Base-by-base conservation (phyloP, 1,140 invertebrate species). In the Drosophila parabipectinata region DNA sequence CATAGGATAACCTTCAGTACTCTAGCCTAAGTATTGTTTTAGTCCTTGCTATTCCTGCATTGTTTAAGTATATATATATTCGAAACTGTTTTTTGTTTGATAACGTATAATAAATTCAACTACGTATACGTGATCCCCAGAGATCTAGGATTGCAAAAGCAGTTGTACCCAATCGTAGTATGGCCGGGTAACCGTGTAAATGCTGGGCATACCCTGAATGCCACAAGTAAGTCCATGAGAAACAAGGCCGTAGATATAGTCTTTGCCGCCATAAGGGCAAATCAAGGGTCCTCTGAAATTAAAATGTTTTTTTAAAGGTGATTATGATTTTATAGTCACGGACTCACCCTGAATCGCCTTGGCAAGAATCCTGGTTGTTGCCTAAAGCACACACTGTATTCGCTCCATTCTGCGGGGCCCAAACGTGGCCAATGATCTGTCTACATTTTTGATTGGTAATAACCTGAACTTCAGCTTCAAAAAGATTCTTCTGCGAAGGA, bases 141-240 rank as follows among this genome's bases (percentile, higher is more conserved):
- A 66, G 72, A 66, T 74, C 72, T 72, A 79, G 55, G 61, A 45
- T 58, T 75, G 78, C 37, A 67, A 48, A 34, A 77, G 48, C 24
- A 87, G 28, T 18, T 88, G 79, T 1, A 92, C 78, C 90, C 90
- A 92, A 37, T 88, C 80, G 53, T 77, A 53, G 54, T 91, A 92
- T 7, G 85, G 79, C 18, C 74, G 48, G 14, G 83, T 88, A 12
- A 89, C 72, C 2, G 91, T 92, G 26, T 92, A 92, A 24, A 92
- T 79, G 67, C 91, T 91, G 9, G 91, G 91, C 64, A 91, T 69
- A 0, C 89, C 89, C 24, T 50, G 58, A 9, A 88, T 74, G 39
- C 90, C 91, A 41, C 91, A 92, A 14, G 85, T 90, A 10, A 91
- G 62, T 10, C 91, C 91, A 41, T 91, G 82, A 1, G 90, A 91